Evolutionary conservation across 1,140 invertebrate genomes (phyloP).

Genomic region (Pseudoatta argentina): DNA sequence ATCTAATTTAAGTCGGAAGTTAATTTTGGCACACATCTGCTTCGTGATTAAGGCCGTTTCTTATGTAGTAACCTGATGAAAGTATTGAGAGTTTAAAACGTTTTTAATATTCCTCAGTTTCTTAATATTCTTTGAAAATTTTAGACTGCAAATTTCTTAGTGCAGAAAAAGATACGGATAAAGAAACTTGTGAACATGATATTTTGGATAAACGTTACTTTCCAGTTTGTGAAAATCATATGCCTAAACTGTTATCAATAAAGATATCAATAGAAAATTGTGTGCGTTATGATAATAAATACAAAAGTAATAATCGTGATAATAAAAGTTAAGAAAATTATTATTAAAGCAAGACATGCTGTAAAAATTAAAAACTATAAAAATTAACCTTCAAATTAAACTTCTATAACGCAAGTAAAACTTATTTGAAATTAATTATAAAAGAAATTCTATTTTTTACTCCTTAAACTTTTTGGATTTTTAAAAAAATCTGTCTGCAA

Average conservation of each 20-base stretch:
- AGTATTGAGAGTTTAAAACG: not conserved
- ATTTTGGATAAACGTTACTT: not conserved
- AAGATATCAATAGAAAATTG: not conserved
- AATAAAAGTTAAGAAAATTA: not conserved
- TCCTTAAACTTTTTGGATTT: not conserved
- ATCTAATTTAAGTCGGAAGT: constrained; percentile 40
- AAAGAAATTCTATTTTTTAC: not conserved
- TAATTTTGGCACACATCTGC: constrained; percentile 65
- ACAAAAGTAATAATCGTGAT: not conserved
- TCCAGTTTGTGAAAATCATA: not conserved
- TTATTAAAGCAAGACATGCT: not conserved
- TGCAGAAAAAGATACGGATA: not conserved
- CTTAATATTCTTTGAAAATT: not conserved
- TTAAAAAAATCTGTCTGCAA: not conserved
- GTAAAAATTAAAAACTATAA: not conserved
- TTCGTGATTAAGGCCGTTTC: constrained; percentile 45
- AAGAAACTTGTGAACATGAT: not conserved
- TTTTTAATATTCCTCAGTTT: not conserved
- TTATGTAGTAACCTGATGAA: not conserved
- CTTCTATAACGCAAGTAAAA: not conserved
- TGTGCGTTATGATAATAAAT: not conserved
- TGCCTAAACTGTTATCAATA: not conserved
- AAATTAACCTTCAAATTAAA: not conserved
- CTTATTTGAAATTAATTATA: not conserved
- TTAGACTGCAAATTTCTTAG: not conserved